These are phyloP conservation scores for Pharmacophagus antenor DNA, from an alignment of 2,888 invertebrate genomes.

Conservation along the genomic window DNA sequence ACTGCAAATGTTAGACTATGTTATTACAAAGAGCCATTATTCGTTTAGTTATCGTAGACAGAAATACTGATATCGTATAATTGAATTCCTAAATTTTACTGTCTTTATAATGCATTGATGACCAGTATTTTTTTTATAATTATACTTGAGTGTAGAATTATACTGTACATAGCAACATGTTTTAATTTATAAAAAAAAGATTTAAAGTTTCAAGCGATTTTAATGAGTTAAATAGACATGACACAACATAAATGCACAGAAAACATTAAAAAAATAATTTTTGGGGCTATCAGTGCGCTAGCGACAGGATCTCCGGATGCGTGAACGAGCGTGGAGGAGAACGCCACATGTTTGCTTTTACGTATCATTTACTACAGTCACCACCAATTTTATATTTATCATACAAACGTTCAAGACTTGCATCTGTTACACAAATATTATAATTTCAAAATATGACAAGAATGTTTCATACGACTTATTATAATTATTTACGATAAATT, in stretches of 20 bases:
- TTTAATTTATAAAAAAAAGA: too few species aligned
- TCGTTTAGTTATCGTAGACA: too few species aligned
- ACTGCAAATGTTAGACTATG: too few species aligned
- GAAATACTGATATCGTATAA: too few species aligned
- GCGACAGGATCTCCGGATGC: constrained; percentile 39
- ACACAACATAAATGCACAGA: neutral
- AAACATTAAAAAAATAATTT: constrained; percentile 17
- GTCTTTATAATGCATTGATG: too few species aligned
- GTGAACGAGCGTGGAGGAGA: constrained; percentile 36
- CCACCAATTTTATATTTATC: neutral
- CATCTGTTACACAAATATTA: too few species aligned
- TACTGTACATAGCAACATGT: too few species aligned
- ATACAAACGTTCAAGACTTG: neutral
- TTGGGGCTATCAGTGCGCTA: constrained; percentile 14
- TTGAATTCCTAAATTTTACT: too few species aligned
- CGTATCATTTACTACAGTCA: constrained; percentile 17
- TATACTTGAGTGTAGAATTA: too few species aligned
- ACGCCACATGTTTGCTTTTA: constrained; percentile 41
- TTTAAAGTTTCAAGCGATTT: too few species aligned
- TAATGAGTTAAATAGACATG: neutral
- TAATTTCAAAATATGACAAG: neutral
- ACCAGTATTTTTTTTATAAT: too few species aligned
- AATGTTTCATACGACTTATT: neutral
- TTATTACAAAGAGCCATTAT: too few species aligned
- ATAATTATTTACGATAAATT: neutral